A percentile compares a stretch with the other conserved stretches of the same genome.
These are phyloP conservation scores for Acrossocheilus wenchowensis DNA, from an alignment of 2,797 vertebrate genomes.

Conservation along the genomic window DNA sequence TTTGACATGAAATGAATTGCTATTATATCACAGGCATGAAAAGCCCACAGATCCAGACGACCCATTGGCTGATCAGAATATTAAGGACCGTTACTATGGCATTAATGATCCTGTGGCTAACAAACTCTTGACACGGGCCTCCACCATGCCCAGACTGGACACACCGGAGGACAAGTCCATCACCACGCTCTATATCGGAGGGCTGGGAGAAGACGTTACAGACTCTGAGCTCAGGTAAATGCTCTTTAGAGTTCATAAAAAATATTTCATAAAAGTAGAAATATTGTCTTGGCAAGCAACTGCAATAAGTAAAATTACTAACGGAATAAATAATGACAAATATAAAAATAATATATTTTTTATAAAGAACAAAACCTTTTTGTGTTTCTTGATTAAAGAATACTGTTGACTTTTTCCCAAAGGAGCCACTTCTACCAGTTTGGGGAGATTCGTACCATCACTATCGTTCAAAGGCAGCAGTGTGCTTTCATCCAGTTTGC, in stretches of 20 bases:
- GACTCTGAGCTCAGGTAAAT: constrained; percentile 93
- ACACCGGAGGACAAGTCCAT: constrained; percentile 97
- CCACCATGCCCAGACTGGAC: constrained; percentile 96
- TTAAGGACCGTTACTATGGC: constrained; percentile 97
- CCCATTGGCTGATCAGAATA: constrained; percentile 97
- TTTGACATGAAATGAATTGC: background rate
- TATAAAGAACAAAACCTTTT: background rate
- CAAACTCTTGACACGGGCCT: constrained; percentile 94
- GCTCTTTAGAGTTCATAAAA: background rate
- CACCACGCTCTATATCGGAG: constrained; percentile 94
- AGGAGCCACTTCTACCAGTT: constrained; percentile 99
- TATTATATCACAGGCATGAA: constrained; percentile 83
- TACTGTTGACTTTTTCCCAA: background rate
- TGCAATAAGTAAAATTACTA: background rate
- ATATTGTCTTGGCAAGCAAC: background rate
- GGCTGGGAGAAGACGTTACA: constrained; percentile 92
- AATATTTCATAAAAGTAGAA: background rate
- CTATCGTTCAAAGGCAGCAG: constrained; percentile 95
- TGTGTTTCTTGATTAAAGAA: background rate
- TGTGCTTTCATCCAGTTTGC: constrained; percentile 99
- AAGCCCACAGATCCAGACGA: constrained; percentile 98
- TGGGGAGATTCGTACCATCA: constrained; percentile 95
- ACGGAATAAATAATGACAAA: background rate
- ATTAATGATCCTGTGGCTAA: constrained; percentile 98
- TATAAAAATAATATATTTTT: background rate